These are phyloP conservation scores for Cebus imitator DNA, from an alignment of 2,113 vertebrate species.

Conservation along the genomic window DNA sequence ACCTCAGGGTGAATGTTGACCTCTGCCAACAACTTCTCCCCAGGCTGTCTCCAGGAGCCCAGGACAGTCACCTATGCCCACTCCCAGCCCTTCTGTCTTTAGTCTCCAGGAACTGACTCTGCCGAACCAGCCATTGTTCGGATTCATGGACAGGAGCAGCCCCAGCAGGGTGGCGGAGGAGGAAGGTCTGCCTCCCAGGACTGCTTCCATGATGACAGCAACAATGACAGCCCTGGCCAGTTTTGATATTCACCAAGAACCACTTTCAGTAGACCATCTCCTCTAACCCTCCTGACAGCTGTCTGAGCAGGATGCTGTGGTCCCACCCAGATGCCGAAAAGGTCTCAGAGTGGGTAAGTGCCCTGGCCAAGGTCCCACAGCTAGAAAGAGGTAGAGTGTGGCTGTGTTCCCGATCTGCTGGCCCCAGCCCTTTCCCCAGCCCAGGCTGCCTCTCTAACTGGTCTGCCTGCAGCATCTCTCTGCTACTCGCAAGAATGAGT, in stretches of 20 bases:
- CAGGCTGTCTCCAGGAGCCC: background rate
- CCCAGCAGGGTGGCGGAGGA: background rate
- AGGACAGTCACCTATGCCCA: too few species aligned
- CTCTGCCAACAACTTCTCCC: background rate
- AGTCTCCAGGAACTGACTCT: background rate
- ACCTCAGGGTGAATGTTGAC: too few species aligned
- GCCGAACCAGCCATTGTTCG: background rate
- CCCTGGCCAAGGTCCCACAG: background rate
- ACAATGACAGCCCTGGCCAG: fast-evolving
- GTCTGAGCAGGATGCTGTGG: background rate
- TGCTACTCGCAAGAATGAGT: background rate
- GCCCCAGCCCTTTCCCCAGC: background rate
- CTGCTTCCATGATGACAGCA: fast-evolving
- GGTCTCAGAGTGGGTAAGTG: background rate
- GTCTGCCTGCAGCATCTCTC: background rate
- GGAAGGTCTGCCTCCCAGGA: too few species aligned
- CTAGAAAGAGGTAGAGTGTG: background rate
- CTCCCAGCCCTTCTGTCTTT: background rate
- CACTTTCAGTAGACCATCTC: background rate
- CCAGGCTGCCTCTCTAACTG: background rate
- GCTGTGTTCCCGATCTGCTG: background rate
- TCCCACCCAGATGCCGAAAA: background rate
- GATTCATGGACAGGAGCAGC: background rate
- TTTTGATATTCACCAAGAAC: background rate
- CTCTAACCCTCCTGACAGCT: background rate